phyloP scores from a whole-genome alignment of 2,888 invertebrate species.

The Villa cingulata region DNA sequence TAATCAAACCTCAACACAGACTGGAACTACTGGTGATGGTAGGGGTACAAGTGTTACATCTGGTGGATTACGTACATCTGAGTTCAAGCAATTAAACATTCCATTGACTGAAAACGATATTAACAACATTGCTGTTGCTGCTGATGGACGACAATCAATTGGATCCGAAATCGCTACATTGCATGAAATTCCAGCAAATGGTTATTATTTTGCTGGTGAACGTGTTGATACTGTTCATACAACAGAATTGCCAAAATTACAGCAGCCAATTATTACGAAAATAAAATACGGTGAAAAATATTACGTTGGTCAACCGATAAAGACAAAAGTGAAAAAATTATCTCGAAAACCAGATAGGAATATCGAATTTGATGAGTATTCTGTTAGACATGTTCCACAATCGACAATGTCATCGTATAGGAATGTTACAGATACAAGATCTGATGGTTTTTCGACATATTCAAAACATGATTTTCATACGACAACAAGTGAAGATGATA shows the following conservation, averaged over 20 bases:
- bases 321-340: neutral
- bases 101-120: neutral
- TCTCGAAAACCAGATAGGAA: neutral
- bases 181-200: constrained; percentile 7
- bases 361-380: too few relatives aligned
- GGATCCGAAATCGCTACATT: too few relatives aligned
- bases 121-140: neutral
- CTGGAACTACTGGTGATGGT: too few relatives aligned
- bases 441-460: neutral
- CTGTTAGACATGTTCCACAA: neutral
- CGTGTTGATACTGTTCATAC: constrained; percentile 15
- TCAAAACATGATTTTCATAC: neutral
- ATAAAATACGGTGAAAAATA: constrained; percentile 8
- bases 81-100: neutral
- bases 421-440: neutral
- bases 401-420: neutral
- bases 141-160: too few relatives aligned
- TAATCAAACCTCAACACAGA: constrained; percentile 8
- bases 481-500: constrained; percentile 1
- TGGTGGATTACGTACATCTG: neutral
- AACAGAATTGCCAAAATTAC: constrained; percentile 11
- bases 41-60: neutral
- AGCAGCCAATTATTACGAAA: constrained; percentile 15
- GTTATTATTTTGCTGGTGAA: constrained; percentile 13
- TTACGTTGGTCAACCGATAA: constrained; percentile 3